phyloP scores from a whole-genome alignment of 2,113 vertebrate species.

The Poecilia latipinna region DNA sequence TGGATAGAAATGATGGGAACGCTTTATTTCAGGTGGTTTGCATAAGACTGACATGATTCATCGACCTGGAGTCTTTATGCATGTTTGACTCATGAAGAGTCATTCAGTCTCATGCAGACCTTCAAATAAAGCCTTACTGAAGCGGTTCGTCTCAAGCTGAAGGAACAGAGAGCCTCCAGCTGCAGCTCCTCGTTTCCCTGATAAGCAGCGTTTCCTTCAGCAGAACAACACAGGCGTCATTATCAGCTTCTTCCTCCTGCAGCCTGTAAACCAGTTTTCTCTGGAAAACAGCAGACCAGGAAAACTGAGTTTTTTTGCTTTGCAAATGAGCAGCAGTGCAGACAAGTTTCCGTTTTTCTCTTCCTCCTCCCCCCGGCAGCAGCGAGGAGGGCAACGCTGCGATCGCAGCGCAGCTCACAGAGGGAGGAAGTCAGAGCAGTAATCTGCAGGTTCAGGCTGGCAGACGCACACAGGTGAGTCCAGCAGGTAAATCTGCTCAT shows the following conservation, averaged over 20 bases:
- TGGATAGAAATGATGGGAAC: too few species aligned
- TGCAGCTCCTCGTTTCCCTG: not conserved
- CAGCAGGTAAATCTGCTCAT: slow-evolving; percentile 21
- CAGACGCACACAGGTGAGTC: slow-evolving; percentile 28
- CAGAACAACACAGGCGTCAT: not conserved
- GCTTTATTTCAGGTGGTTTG: too few species aligned
- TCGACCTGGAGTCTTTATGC: too few species aligned
- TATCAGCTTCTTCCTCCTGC: not conserved
- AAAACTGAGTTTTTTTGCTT: slow-evolving; percentile 6
- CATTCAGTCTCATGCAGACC: too few species aligned
- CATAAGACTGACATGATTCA: too few species aligned
- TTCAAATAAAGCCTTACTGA: too few species aligned
- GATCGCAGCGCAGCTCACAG: not conserved
- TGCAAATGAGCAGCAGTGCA: not conserved
- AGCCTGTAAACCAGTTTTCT: not conserved
- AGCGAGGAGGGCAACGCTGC: not conserved
- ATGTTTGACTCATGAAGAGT: too few species aligned
- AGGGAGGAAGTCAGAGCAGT: slow-evolving; percentile 23
- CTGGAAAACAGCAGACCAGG: not conserved
- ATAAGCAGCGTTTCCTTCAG: not conserved
- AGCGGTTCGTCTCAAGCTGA: too few species aligned
- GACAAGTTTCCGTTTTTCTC: not conserved
- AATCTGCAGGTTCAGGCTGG: not conserved
- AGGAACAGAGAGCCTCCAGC: too few species aligned
- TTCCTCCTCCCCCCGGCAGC: slow-evolving; percentile 2